phyloP scores from a whole-genome alignment of 1,140 invertebrate species.

The Holcopasites calliopsidis region DNA sequence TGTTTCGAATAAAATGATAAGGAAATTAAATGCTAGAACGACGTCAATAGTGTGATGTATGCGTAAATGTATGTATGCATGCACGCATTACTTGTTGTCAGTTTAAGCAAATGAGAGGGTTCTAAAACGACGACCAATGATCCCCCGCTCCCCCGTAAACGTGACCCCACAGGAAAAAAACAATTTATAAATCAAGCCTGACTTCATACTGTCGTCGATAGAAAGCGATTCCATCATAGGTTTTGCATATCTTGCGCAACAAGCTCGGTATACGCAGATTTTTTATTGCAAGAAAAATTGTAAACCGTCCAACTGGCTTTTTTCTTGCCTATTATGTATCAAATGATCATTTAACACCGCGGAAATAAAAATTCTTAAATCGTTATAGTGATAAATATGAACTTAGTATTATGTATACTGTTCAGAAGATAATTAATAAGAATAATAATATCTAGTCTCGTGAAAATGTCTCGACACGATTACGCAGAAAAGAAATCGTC shows the following conservation, averaged over 20 bases:
- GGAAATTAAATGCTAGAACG: slow-evolving; percentile 31
- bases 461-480: no score
- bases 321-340: no score
- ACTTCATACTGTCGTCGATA: slow-evolving; percentile 6
- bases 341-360: no score
- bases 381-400: no score
- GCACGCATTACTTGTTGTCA: neutral
- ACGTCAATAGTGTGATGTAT: slow-evolving; percentile 25
- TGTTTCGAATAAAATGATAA: neutral
- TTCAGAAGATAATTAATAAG: no score
- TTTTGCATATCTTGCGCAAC: neutral
- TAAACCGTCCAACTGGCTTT: no score
- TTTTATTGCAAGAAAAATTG: neutral
- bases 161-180: slow-evolving; percentile 44
- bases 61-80: neutral
- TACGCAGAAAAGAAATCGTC: neutral
- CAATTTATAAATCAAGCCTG: slow-evolving; percentile 40
- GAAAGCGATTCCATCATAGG: neutral
- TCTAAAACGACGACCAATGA: slow-evolving; percentile 35
- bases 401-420: no score
- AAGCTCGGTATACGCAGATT: neutral
- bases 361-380: no score
- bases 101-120: slow-evolving; percentile 36
- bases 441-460: no score
- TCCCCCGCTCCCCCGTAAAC: slow-evolving; percentile 33